Conservation (phyloP, 2,797 vertebrate species). For the Taeniopygia guttata region DNA sequence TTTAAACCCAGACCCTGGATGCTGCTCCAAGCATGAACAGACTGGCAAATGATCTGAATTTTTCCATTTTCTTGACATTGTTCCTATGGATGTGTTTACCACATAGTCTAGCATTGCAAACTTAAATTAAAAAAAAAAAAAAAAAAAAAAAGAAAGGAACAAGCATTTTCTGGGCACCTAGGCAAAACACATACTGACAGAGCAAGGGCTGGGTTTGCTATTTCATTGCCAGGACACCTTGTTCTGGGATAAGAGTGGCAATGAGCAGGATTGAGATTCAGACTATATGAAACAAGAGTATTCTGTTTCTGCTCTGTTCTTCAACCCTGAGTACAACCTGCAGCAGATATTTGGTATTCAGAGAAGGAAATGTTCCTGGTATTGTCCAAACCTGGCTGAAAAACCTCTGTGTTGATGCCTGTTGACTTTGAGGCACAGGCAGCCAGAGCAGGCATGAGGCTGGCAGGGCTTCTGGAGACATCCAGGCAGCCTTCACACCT, state of each 20-base stretch:
- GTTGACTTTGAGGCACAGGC: not conserved
- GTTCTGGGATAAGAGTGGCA: not conserved
- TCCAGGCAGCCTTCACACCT: not conserved
- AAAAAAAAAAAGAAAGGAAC: not conserved
- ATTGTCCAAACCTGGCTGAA: not conserved
- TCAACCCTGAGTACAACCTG: not conserved
- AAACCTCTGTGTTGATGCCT: not conserved
- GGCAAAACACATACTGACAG: not conserved
- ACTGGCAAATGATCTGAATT: slow-evolving; percentile 6
- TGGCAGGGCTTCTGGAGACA: not conserved
- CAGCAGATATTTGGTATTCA: not conserved
- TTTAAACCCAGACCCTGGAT: slow-evolving; percentile 2
- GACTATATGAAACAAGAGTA: not conserved
- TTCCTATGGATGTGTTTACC: slow-evolving; percentile 15
- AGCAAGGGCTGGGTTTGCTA: not conserved
- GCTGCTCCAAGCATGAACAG: slow-evolving; percentile 6
- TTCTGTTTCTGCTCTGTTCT: not conserved
- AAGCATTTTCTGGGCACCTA: not conserved
- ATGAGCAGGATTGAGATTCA: not conserved
- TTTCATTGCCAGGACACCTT: not conserved
- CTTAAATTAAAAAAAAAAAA: not conserved
- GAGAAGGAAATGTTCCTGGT: not conserved
- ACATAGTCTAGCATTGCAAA: not conserved
- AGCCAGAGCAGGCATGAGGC: not conserved
- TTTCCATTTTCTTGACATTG: slow-evolving; percentile 29